Evolutionary conservation across 2,113 vertebrate species (phyloP).

Genomic region (Neodontobutis hainanensis): DNA sequence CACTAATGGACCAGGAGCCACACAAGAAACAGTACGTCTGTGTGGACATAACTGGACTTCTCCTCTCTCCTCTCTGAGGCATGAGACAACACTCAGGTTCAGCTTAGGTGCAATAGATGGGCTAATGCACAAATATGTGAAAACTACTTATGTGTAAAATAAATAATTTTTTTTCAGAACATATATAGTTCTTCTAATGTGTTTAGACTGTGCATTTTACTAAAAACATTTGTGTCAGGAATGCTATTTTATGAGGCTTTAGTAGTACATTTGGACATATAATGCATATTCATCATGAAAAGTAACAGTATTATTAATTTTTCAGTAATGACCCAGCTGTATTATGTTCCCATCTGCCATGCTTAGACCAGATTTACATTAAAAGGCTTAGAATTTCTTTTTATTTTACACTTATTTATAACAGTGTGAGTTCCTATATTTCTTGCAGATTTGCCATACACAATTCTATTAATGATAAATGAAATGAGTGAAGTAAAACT

Average conservation of each 20-base stretch:
- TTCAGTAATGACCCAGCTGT: not conserved
- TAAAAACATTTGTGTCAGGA: too few relatives aligned
- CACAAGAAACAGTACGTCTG: slow-evolving; percentile 9
- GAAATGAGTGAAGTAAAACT: too few relatives aligned
- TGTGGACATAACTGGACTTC: not conserved
- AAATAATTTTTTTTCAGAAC: not conserved
- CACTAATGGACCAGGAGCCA: not conserved
- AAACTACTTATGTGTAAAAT: slow-evolving; percentile 54
- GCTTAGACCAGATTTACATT: slow-evolving; percentile 63
- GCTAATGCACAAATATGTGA: slow-evolving; percentile 87
- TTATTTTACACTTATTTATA: slow-evolving; percentile 13
- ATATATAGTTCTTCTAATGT: too few relatives aligned
- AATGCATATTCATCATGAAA: not conserved
- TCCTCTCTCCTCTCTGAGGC: slow-evolving; percentile 70
- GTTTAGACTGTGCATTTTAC: too few relatives aligned
- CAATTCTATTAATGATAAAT: too few relatives aligned
- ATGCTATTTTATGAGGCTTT: too few relatives aligned
- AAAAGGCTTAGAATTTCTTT: slow-evolving; percentile 31
- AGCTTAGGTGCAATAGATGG: slow-evolving; percentile 88
- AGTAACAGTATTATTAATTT: not conserved
- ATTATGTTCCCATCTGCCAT: slow-evolving; percentile 57
- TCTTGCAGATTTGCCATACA: too few relatives aligned
- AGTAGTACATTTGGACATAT: not conserved
- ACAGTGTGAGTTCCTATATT: not conserved
- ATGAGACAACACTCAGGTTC: slow-evolving; percentile 73